Conservation (phyloP, 1,140 invertebrate species). For the Temnothorax curvispinosus region DNA sequence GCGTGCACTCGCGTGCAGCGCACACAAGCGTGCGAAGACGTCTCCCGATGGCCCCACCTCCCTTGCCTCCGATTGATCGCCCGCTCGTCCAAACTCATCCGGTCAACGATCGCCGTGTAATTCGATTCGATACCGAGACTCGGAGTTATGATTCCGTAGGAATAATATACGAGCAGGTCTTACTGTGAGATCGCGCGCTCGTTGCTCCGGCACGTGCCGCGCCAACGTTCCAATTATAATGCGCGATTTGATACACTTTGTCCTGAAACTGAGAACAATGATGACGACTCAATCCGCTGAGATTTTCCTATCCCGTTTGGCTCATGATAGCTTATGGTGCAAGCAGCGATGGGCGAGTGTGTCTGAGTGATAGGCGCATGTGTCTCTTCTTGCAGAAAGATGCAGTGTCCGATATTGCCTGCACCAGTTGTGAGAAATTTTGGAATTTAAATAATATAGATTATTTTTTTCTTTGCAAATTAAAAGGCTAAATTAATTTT, state of each 20-base stretch:
- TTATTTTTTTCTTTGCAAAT: not conserved
- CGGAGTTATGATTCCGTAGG: constrained; percentile 80
- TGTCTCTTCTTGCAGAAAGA: constrained; percentile 12
- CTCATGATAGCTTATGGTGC: not conserved
- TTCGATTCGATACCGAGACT: constrained; percentile 84
- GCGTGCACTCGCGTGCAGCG: constrained; percentile 43
- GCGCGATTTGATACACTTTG: constrained; percentile 82
- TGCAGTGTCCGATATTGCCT: not conserved
- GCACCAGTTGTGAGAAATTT: not conserved
- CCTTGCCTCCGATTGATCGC: constrained; percentile 18
- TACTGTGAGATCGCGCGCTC: constrained; percentile 75
- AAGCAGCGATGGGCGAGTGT: constrained; percentile 25
- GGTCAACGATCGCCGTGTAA: constrained; percentile 76
- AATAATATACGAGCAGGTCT: constrained; percentile 85
- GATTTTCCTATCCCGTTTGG: constrained; percentile 58
- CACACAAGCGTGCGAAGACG: constrained; percentile 47
- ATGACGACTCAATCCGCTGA: constrained; percentile 79
- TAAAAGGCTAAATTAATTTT: not conserved
- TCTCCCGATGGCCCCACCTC: constrained; percentile 7
- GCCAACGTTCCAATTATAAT: constrained; percentile 82
- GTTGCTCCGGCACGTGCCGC: constrained; percentile 77
- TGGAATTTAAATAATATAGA: not conserved
- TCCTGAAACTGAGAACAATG: constrained; percentile 71
- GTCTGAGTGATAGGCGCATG: not conserved
- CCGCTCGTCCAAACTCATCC: constrained; percentile 50